Conservation (phyloP, 2,113 vertebrate species). For the Carassius auratus region DNA sequence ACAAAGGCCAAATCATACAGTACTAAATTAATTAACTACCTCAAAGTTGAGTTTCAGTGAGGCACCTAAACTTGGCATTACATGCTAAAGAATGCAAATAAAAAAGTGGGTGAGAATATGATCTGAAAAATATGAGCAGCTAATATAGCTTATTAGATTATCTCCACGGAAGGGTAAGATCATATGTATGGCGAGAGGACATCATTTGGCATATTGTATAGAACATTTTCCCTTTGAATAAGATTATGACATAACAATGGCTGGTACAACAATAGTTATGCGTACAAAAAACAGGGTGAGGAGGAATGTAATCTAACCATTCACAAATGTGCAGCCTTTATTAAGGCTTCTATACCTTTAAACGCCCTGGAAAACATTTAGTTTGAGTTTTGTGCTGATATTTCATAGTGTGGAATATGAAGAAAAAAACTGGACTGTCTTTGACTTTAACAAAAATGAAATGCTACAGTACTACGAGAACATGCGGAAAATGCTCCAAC, state of each 20-base stretch:
- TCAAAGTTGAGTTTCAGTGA: not conserved
- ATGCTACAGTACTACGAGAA: conserved; percentile 35
- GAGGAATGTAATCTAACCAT: conserved; percentile 31
- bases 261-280: conserved; percentile 6
- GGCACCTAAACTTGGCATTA: conserved; percentile 32
- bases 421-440: not conserved
- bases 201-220: conserved; percentile 33
- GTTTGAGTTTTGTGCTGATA: conserved; percentile 31
- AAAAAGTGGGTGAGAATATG: conserved; percentile 1
- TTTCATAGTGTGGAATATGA: conserved; percentile 37
- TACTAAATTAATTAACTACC: not conserved
- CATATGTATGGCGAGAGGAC: not conserved
- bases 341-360: conserved; percentile 26
- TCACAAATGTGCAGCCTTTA: conserved; percentile 11
- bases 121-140: conserved; percentile 42
- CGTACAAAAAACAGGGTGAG: not conserved
- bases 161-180: conserved; percentile 28
- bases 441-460: conserved; percentile 26
- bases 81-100: conserved; percentile 27
- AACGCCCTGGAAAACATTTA: conserved; percentile 5
- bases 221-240: conserved; percentile 36
- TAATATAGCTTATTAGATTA: conserved; percentile 54
- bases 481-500: conserved; percentile 45
- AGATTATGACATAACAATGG: conserved; percentile 16
- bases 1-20: conserved; percentile 21